phyloP scores from a whole-genome alignment of 1,140 invertebrate genomes.

The Saccostrea echinata region DNA sequence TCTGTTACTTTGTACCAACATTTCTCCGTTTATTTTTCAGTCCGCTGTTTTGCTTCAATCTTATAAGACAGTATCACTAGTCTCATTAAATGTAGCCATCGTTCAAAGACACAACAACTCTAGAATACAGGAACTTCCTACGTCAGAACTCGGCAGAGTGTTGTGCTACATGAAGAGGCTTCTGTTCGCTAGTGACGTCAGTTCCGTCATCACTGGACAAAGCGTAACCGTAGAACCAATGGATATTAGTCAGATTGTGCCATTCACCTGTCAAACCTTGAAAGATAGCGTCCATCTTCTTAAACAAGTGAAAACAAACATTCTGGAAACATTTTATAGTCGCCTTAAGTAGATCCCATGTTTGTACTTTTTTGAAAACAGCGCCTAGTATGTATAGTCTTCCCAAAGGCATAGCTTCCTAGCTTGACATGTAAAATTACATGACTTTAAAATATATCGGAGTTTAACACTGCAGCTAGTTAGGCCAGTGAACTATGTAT shows the following conservation, averaged over 20 bases:
- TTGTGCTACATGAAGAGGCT: conserved; percentile 13
- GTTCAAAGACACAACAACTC: conserved; percentile 17
- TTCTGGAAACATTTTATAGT: conserved; percentile 21
- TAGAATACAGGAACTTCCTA: not conserved
- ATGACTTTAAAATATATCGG: too few relatives aligned
- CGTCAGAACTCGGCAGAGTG: not conserved
- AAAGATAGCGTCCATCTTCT: not conserved
- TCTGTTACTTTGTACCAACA: too few relatives aligned
- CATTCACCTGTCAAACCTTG: not conserved
- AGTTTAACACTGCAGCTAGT: too few relatives aligned
- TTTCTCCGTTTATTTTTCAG: not conserved
- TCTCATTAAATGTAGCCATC: not conserved
- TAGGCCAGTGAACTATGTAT: too few relatives aligned
- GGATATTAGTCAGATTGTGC: not conserved
- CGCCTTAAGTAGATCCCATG: not conserved
- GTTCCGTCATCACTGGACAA: not conserved
- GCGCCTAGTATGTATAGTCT: too few relatives aligned
- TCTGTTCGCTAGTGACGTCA: not conserved
- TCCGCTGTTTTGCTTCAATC: not conserved
- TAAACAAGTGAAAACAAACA: conserved; percentile 15
- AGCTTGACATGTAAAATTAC: too few relatives aligned
- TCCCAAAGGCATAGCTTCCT: too few relatives aligned
- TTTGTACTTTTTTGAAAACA: too few relatives aligned
- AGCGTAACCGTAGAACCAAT: not conserved
- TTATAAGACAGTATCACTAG: not conserved